Base-by-base conservation (phyloP, 2,113 vertebrate genomes). In the Notothenia rossii region DNA sequence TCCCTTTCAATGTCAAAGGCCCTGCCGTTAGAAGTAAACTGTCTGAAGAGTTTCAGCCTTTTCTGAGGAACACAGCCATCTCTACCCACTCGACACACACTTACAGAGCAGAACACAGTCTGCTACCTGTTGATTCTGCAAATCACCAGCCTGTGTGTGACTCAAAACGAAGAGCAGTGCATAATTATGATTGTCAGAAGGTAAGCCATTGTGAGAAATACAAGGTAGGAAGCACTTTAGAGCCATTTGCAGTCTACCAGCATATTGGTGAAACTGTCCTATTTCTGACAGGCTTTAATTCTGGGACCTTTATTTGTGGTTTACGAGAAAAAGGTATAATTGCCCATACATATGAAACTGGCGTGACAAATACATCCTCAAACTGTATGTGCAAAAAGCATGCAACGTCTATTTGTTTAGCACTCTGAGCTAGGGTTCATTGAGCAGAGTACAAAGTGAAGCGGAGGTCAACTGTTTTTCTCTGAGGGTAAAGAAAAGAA, bases 141-240 rank as follows among this genome's bases (percentile, higher is more conserved):
- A 72, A 88, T 77, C 64, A 75, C 72, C 72, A 40, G 59, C 75
- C 55, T 18, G 49, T 68, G 65, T 61, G 70, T 77, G 77, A 77
- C 53, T 78, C 81, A 68, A 3, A 49, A 49, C 69, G 60, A 36
- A 82, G 65, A 63, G 74, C 72, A 70, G 43, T 11, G 51, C 69
- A 71, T 82, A 70, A 86, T 73, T 83, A 72, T 56, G 50, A 84
- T 69, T 78, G 66, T 79, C 66, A 68, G n/a, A 74, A 22, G 54
- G 67, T 43, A 46, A 46, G 58, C 36, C 63, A 54, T 79, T 82
- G 49, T 10, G 76, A 83, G 77, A 76, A 83, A 85, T 51, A 85
- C 55, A 54, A 33, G 53, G 17, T 10, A 56, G 76, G 75, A 80
- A 84, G 83, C 76, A 80, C 78, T 86, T 78, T 20, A 59, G 36